Percentiles rank a stretch among this genome's conserved stretches.
phyloP scores from a whole-genome alignment of 2,113 vertebrate species.

The Alouatta palliata region DNA sequence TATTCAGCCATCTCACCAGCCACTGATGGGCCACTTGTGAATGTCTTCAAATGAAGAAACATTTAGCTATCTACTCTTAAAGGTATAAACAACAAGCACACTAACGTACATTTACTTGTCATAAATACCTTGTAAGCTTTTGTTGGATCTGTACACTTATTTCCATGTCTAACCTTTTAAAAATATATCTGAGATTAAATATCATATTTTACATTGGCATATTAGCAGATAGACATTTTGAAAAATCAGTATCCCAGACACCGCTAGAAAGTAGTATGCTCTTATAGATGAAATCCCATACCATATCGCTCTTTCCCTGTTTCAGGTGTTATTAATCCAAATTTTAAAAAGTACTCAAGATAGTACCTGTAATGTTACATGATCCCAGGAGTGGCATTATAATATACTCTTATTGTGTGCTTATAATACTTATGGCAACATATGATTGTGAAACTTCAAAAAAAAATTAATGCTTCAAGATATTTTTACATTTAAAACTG shows the following conservation, averaged over 20 bases:
- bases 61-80: background rate
- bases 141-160: background rate
- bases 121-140: background rate
- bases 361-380: background rate
- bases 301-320: background rate
- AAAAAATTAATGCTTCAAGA: background rate
- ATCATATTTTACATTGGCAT: background rate
- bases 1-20: too few species aligned
- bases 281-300: background rate
- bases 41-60: background rate
- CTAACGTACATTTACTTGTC: background rate
- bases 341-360: background rate
- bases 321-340: background rate
- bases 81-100: background rate
- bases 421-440: background rate
- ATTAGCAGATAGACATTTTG: background rate
- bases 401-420: background rate
- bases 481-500: background rate
- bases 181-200: background rate
- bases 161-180: background rate
- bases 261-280: background rate
- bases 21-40: background rate
- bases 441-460: background rate
- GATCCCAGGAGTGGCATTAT: background rate
- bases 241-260: background rate